Percentiles rank a stretch among this genome's conserved stretches.
Evolutionary conservation across 2,888 invertebrate genomes (phyloP).

Genomic region (Mesopsocus fuscifrons): DNA sequence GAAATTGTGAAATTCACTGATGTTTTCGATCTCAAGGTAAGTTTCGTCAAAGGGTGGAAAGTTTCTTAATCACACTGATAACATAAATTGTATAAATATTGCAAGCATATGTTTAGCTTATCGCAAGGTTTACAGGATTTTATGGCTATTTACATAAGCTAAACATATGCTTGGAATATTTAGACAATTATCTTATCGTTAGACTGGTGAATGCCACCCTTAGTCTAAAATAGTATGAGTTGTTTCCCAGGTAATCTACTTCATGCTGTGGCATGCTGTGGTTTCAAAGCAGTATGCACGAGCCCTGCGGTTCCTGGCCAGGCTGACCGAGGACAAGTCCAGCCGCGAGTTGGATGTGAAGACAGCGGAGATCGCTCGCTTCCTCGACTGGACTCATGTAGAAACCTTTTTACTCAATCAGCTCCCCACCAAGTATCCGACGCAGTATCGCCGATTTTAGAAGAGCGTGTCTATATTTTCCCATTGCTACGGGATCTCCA

Average conservation of each 20-base stretch:
- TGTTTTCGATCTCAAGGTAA: conserved; percentile 55
- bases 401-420: conserved; percentile 25
- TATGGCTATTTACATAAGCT: no score
- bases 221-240: no score
- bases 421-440: conserved; percentile 26
- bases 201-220: no score
- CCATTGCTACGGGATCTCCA: no score
- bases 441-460: conserved; percentile 22
- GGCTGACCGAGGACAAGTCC: conserved; percentile 65
- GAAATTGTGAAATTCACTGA: conserved; percentile 69
- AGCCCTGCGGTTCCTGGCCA: conserved; percentile 51
- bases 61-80: conserved; percentile 1
- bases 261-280: conserved; percentile 68
- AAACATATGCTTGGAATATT: no score
- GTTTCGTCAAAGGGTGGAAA: conserved; percentile 12
- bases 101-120: no score
- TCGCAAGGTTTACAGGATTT: no score
- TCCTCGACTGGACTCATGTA: conserved; percentile 53
- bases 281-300: conserved; percentile 63
- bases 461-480: no score
- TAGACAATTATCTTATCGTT: no score
- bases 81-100: no score
- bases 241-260: conserved; percentile 38
- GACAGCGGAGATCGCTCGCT: conserved; percentile 38
- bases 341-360: conserved; percentile 51